Conservation (phyloP, 2,888 invertebrate species). For the Tricholauxania praeusta region DNA sequence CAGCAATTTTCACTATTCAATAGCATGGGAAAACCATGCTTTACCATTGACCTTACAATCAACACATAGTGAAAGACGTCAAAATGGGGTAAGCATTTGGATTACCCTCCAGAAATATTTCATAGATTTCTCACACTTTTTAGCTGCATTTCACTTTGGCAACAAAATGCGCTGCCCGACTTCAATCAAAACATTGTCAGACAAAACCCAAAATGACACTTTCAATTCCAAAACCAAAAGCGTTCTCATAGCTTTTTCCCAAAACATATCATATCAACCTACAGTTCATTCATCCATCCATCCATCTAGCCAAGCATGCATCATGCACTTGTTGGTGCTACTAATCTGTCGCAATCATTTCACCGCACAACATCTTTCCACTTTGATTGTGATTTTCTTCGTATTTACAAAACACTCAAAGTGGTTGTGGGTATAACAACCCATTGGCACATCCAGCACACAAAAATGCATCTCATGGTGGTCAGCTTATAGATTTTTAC, state of each 20-base stretch:
- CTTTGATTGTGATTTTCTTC: background rate
- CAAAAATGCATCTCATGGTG: slow-evolving; percentile 14
- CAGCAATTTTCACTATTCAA: too few species aligned
- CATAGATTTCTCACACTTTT: too few species aligned
- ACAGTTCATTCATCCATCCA: background rate
- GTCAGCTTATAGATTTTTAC: too few species aligned
- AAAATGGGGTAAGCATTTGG: too few species aligned
- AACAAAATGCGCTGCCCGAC: background rate
- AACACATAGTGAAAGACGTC: too few species aligned
- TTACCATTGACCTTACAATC: too few species aligned
- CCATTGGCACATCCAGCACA: background rate
- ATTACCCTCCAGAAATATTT: too few species aligned
- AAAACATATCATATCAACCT: background rate
- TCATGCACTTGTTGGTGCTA: background rate
- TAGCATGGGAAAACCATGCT: too few species aligned
- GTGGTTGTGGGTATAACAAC: background rate
- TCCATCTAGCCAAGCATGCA: too few species aligned
- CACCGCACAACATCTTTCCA: slow-evolving; percentile 22
- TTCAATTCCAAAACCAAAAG: background rate
- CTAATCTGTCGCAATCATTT: slow-evolving; percentile 19
- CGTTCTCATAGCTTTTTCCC: background rate
- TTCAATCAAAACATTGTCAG: background rate
- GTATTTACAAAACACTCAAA: slow-evolving; percentile 18
- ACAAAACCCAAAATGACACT: background rate
- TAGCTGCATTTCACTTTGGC: too few species aligned